Percentiles rank a stretch among this genome's conserved stretches.
These are phyloP conservation scores for Aurelia aurita DNA, from an alignment of 30 jellyfish, hydroid and myxozoan species.

Conservation along the genomic window DNA sequence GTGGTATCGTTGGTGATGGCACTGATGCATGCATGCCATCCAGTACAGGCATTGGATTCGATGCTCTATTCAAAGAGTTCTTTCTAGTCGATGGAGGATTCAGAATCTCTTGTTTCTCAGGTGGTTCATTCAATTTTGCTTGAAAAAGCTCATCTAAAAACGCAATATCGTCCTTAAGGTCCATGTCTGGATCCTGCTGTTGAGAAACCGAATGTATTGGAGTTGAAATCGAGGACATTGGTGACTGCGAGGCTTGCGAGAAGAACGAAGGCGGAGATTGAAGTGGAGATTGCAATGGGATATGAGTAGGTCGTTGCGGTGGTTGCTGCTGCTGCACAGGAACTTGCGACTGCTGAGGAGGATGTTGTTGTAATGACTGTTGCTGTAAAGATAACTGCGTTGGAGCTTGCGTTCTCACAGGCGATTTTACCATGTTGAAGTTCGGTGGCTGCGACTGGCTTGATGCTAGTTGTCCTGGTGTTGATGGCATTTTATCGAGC, in stretches of 20 bases:
- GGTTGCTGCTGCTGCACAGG: slow-evolving; percentile 24
- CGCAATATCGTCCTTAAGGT: slow-evolving; percentile 56
- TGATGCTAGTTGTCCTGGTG: slow-evolving; percentile 16
- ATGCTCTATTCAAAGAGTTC: slow-evolving; percentile 46
- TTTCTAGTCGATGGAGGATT: slow-evolving; percentile 25
- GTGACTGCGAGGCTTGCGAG: slow-evolving; percentile 74
- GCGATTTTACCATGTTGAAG: slow-evolving; percentile 63
- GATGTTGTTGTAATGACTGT: too few species aligned
- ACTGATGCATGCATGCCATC: slow-evolving; percentile 74
- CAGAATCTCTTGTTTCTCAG: slow-evolving; percentile 43
- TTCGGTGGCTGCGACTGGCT: slow-evolving; percentile 39
- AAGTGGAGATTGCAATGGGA: slow-evolving; percentile 63
- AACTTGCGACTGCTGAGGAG: too few species aligned
- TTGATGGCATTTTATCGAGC: slow-evolving; percentile 49
- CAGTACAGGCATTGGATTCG: slow-evolving; percentile 65
- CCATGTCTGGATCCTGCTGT: slow-evolving; percentile 58
- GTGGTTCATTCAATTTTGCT: slow-evolving; percentile 52
- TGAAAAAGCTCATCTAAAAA: slow-evolving; percentile 64
- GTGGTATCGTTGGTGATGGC: slow-evolving; percentile 64
- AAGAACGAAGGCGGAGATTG: slow-evolving; percentile 63
- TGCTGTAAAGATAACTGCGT: slow-evolving; percentile 22
- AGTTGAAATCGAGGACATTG: slow-evolving; percentile 52
- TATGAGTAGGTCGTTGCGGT: slow-evolving; percentile 44
- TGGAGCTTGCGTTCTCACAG: slow-evolving; percentile 51
- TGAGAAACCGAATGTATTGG: slow-evolving; percentile 54